These are phyloP conservation scores for Lindbergichthys nudifrons DNA, from an alignment of 2,797 vertebrate genomes.

Conservation along the genomic window DNA sequence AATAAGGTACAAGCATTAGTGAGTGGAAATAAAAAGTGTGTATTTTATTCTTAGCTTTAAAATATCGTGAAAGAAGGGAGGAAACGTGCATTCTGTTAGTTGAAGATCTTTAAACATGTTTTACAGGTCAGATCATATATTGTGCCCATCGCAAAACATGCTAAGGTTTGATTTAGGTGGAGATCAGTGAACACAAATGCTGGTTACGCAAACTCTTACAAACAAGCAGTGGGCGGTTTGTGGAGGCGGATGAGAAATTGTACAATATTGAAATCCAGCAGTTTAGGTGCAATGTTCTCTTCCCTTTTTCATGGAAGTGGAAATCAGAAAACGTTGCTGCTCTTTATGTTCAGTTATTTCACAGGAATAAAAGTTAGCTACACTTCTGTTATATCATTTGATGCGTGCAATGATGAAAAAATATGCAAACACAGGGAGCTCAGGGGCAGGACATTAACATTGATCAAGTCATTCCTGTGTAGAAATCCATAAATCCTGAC, in stretches of 20 bases:
- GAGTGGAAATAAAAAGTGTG: not conserved
- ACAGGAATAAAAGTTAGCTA: not conserved
- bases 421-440: not conserved
- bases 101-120: conserved; percentile 13
- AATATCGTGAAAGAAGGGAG: conserved; percentile 3
- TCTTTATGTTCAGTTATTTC: conserved; percentile 22
- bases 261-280: conserved; percentile 45
- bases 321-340: conserved; percentile 16
- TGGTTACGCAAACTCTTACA: conserved; percentile 28
- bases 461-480: conserved; percentile 13
- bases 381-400: not conserved
- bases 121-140: conserved; percentile 8
- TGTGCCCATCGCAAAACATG: conserved; percentile 18
- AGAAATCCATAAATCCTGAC: conserved; percentile 20
- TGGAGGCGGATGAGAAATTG: conserved; percentile 57
- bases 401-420: conserved; percentile 1
- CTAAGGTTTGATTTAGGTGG: conserved; percentile 12
- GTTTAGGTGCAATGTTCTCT: conserved; percentile 41
- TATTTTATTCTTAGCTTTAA: not conserved
- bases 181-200: conserved; percentile 35
- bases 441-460: conserved; percentile 8
- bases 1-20: not conserved
- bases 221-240: conserved; percentile 56
- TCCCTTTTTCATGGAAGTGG: conserved; percentile 20
- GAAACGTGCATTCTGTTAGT: conserved; percentile 6